These are phyloP conservation scores for Poeciliopsis turrubarensis DNA, from an alignment of 2,113 vertebrate genomes.

Conservation along the genomic window DNA sequence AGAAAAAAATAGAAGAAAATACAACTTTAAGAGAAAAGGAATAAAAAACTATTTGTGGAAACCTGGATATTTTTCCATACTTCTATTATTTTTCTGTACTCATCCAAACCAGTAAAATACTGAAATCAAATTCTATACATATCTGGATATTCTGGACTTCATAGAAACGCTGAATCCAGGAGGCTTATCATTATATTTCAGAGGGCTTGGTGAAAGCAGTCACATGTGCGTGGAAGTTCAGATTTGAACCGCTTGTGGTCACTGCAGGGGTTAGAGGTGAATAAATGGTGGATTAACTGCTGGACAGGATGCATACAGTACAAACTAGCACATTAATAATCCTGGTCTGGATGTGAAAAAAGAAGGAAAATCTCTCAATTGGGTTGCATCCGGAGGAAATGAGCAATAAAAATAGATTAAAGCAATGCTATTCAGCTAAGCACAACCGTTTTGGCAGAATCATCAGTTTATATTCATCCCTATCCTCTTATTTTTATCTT, in stretches of 20 bases:
- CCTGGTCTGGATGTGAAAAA: conserved; percentile 27
- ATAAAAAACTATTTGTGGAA: too few species aligned
- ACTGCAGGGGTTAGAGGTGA: conserved; percentile 57
- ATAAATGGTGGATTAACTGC: conserved; percentile 50
- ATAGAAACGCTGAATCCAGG: neutral
- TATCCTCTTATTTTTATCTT: conserved; percentile 23
- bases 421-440: conserved; percentile 18
- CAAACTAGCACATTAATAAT: conserved; percentile 27
- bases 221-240: neutral
- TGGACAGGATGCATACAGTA: conserved; percentile 10
- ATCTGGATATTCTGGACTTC: neutral
- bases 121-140: too few species aligned
- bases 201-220: neutral
- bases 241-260: neutral
- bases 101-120: too few species aligned
- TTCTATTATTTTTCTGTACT: too few species aligned
- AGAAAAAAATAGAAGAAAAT: too few species aligned
- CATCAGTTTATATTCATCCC: conserved; percentile 34
- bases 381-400: conserved; percentile 25
- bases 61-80: too few species aligned
- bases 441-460: conserved; percentile 28
- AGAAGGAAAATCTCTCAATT: conserved; percentile 22
- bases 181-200: neutral
- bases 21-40: too few species aligned
- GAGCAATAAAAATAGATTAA: conserved; percentile 52